Evolutionary conservation across 2,888 invertebrate species (phyloP), one percentile per base, ranked within the genome.

Genomic region (Idaea aversata): DNA sequence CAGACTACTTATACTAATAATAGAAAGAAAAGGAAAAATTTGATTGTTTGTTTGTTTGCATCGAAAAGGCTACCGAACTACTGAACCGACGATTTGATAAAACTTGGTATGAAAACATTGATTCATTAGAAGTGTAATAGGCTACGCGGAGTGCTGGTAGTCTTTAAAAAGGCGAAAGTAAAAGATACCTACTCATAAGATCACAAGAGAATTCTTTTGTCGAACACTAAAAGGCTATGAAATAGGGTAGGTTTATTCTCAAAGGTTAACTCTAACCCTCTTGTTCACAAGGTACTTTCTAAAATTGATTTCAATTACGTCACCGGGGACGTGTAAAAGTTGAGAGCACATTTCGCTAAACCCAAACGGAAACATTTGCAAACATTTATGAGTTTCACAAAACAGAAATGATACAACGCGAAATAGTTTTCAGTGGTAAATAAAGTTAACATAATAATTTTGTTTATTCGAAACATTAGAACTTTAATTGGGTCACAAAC

Each of bases 211-310:
- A 47, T 47, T 47, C 47, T 47, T 47, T 47, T 47, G 47, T 47
- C 47, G 47, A 47, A 47, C 47, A 47, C 47, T 47, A 47, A 47
- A 47, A 47, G 47, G 47, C 47, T 47, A 47, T 47, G 47, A 47
- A 47, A 47, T 47, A 47, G 47, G 47, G 47, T 13, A 47, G 47
- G 47, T 47, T 13, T 47, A 47, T 47, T 47, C 47, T 47, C 47
- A 47, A 47, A 47, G 47, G 47, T 47, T 47, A 47, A 47, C 47
- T 47, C 47, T 47, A 47, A 2, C 47, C 13, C 47, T 47, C 47
- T 47, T 47, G 47, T 47, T 47, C 47, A 47, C 47, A 47, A 47
- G 47, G 10, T 47, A 47, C 47, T 47, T 47, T 47, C 47, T 10
- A 47, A 47, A 47, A 47, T 47, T 47, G 47, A 47, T 47, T 47